Evolutionary conservation across 2,888 invertebrate genomes (phyloP), one percentile per base, ranked within the genome.

Genomic region (Drosophila planitibia): DNA sequence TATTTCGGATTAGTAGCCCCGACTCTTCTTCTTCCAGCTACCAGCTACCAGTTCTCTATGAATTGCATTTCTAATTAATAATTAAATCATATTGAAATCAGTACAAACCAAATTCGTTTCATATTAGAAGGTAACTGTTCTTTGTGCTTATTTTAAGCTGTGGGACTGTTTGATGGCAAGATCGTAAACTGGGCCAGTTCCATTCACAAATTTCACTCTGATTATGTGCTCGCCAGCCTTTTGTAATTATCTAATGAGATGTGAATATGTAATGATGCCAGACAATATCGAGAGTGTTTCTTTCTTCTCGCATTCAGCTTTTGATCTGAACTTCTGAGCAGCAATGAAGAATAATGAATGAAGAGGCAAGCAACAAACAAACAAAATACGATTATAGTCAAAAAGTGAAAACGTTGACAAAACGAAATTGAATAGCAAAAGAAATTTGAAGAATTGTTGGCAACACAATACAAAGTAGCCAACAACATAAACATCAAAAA

Each of bases 371-470:
- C 60, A 22, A 55, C 55, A 64, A 59, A 52, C 52, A 68, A 44
- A 63, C 19, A 37, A 47, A 30, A 58, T 39, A 74, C 65, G 53
- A 69, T 80, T 66, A 80, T 76, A 66, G 71, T 59, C 55, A 84
- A 88, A 86, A 86, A 86, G 86, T 86, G 86, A 86, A 86, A 86
- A 76, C 82, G 79, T 86, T 85, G 87, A 83, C 89, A 89, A 83
- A 65, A 65, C 75, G 70, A 88, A 82, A 72, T 55, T 81, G 81
- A 77, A 82, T 60, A 52, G 70, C 75, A 68, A 89, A 89, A 76
- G 79, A 85, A 81, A 84, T 84, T 79, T 85, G 88, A 89, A 86
- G 90, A 87, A 87, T 87, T 83, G 84, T 85, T 78, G 74, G 53
- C 65, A 79, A 64, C 32, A 68, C 76, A 76, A 57, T 44, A 58